phyloP scores from a whole-genome alignment of 2,113 vertebrate species.

The Piaya cayana region DNA sequence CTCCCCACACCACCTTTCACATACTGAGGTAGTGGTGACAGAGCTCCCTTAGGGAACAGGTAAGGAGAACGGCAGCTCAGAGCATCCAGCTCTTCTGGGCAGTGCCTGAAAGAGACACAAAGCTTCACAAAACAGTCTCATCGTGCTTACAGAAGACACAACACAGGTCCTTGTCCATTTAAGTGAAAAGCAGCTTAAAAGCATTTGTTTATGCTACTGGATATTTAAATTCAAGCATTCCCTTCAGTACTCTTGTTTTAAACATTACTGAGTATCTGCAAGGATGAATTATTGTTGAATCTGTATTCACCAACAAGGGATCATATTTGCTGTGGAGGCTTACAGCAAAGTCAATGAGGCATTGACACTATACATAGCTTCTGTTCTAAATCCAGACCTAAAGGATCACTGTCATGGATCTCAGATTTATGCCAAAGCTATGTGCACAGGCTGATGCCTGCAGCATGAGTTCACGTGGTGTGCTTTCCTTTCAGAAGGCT shows the following conservation, averaged over 20 bases:
- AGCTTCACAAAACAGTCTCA: not conserved
- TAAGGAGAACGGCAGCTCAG: not conserved
- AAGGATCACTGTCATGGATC: rapidly evolving
- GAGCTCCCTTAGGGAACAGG: not conserved
- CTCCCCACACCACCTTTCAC: not conserved
- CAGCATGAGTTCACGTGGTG: not conserved
- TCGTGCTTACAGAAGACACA: not conserved
- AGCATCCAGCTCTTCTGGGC: not conserved
- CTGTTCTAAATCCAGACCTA: not conserved
- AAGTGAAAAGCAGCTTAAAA: not conserved
- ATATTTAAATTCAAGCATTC: not conserved
- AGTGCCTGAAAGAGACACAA: not conserved
- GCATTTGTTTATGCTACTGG: not conserved
- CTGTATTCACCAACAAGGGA: not conserved
- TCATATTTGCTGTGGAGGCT: not conserved
- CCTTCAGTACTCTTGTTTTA: not conserved
- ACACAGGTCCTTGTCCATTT: not conserved
- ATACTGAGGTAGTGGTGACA: not conserved
- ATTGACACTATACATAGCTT: not conserved
- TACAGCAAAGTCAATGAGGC: not conserved
- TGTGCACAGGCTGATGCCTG: not conserved
- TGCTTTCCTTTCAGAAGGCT: not conserved
- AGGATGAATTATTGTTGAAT: not conserved
- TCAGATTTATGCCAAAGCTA: not conserved
- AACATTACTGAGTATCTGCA: not conserved